phyloP scores from a whole-genome alignment of 2,113 vertebrate species.

The Melanerpes formicivorus region DNA sequence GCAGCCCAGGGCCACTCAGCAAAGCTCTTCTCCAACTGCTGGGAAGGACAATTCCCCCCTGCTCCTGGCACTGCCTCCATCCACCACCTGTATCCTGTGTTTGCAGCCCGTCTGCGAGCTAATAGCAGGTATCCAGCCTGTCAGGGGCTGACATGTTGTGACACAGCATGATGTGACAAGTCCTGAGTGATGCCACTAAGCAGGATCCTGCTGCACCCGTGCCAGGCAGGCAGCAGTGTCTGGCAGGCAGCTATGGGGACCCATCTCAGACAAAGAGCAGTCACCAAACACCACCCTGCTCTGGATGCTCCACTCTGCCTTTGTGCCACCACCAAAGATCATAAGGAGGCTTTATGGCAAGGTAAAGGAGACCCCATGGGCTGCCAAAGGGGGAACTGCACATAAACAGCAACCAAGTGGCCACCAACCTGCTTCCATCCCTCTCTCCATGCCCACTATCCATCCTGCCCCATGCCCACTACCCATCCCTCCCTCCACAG shows the following conservation, averaged over 20 bases:
- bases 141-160: constrained; percentile 72
- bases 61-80: neutral
- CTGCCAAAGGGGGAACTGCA: neutral
- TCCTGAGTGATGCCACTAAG: constrained; percentile 69
- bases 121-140: constrained; percentile 72
- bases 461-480: too few relatives aligned
- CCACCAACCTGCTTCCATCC: neutral
- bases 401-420: neutral
- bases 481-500: neutral
- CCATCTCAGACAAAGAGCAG: neutral
- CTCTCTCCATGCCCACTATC: neutral
- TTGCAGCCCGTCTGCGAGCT: constrained; percentile 51
- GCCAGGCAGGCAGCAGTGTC: constrained; percentile 11
- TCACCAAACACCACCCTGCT: neutral
- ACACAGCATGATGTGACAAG: constrained; percentile 57
- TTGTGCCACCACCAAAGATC: neutral
- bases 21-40: neutral
- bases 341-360: rapidly evolving
- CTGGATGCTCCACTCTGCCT: rapidly evolving
- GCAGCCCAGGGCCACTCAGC: neutral
- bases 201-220: neutral
- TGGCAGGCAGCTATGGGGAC: neutral
- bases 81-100: constrained; percentile 55
- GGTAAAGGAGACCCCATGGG: neutral
- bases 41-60: neutral